A percentile compares a stretch with the other conserved stretches of the same genome.
Evolutionary conservation across 2,888 invertebrate genomes (phyloP).

Genomic region (Seladonia tumulorum): DNA sequence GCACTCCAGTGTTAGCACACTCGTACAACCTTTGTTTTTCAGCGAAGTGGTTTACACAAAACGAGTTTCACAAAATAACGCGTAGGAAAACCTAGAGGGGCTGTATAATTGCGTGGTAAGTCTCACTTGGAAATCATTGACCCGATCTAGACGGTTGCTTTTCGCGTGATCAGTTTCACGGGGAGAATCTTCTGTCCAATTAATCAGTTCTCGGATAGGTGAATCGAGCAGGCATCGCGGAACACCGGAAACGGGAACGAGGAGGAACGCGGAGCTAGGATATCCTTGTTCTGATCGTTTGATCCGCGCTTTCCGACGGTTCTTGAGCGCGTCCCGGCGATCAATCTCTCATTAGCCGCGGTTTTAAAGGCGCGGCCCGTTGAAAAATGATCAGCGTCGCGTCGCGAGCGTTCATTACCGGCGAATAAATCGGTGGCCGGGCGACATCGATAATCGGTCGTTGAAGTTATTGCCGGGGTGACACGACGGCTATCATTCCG

Average conservation of each 20-base stretch:
- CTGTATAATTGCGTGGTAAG: neutral
- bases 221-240: neutral
- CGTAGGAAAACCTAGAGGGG: no score
- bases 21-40: neutral
- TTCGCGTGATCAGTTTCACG: no score
- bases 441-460: constrained; percentile 43
- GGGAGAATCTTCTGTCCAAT: neutral
- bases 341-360: constrained; percentile 10
- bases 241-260: neutral
- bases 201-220: neutral
- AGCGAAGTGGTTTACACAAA: neutral
- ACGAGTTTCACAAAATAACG: neutral
- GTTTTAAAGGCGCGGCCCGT: neutral
- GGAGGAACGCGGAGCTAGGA: neutral
- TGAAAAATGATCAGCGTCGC: constrained; percentile 6
- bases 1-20: neutral
- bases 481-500: constrained; percentile 46
- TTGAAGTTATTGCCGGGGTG: constrained; percentile 54
- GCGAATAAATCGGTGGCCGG: constrained; percentile 28
- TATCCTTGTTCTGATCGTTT: neutral
- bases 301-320: neutral
- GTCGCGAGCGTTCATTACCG: constrained; percentile 13
- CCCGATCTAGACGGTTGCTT: neutral
- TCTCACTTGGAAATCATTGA: neutral
- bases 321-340: neutral